phyloP scores from a whole-genome alignment of 1,140 invertebrate genomes.

The Gonioctena quinquepunctata region DNA sequence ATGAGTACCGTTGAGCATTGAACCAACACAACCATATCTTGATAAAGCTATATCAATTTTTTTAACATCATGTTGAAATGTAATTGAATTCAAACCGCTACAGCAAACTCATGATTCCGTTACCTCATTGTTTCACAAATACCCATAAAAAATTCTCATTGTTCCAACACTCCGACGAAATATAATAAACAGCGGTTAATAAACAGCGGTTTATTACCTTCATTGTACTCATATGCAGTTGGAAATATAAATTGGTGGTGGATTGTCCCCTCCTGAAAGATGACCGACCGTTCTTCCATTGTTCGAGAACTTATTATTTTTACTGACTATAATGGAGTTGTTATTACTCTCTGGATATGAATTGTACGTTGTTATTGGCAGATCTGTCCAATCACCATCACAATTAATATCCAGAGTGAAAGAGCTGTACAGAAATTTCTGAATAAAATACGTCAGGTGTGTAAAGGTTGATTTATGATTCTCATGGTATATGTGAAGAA shows the following conservation, averaged over 20 bases:
- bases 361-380: background rate
- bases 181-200: conserved; percentile 40
- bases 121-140: background rate
- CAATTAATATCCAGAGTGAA: background rate
- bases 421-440: too few relatives aligned
- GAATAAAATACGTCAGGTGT: too few relatives aligned
- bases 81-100: background rate
- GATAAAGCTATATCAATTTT: background rate
- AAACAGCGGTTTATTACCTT: conserved; percentile 42
- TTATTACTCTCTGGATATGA: background rate
- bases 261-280: conserved; percentile 39
- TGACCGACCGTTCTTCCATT: background rate
- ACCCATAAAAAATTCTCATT: conserved; percentile 33
- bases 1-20: too few relatives aligned
- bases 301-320: background rate
- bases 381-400: background rate
- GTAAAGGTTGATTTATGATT: too few relatives aligned
- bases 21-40: background rate
- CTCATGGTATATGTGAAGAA: too few relatives aligned
- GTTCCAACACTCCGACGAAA: conserved; percentile 40
- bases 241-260: conserved; percentile 46
- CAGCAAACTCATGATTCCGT: background rate
- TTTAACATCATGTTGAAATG: too few relatives aligned
- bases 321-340: background rate
- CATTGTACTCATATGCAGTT: conserved; percentile 39